Percentiles rank a stretch among this genome's conserved stretches.
phyloP scores from a whole-genome alignment of 2,797 vertebrate species.

The Micropoecilia bifurca region DNA sequence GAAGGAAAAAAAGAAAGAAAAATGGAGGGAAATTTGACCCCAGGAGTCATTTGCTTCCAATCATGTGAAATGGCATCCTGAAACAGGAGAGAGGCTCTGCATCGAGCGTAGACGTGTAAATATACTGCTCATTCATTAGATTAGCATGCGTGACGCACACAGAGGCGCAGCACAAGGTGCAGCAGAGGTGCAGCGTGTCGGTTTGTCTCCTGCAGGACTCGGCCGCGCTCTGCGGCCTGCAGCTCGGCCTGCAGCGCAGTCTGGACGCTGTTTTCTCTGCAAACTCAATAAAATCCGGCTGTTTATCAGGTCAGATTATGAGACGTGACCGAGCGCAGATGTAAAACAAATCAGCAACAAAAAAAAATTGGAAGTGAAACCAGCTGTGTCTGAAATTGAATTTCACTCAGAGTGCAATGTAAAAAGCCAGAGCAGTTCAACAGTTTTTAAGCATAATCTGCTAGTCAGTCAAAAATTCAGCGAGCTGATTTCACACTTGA shows the following conservation, averaged over 20 bases:
- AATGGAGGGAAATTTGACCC: constrained; percentile 67
- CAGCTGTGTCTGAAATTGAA: constrained; percentile 84
- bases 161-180: constrained; percentile 30
- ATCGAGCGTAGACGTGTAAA: constrained; percentile 63
- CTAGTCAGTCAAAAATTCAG: constrained; percentile 33
- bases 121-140: constrained; percentile 77
- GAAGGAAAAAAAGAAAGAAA: constrained; percentile 1
- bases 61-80: constrained; percentile 79
- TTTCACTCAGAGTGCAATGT: constrained; percentile 77
- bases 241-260: constrained; percentile 63
- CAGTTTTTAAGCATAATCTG: constrained; percentile 73
- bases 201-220: constrained; percentile 48
- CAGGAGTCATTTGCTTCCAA: constrained; percentile 79
- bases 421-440: constrained; percentile 82
- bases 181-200: too few relatives aligned
- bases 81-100: constrained; percentile 61
- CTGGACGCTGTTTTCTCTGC: constrained; percentile 80
- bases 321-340: constrained; percentile 80
- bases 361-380: constrained; percentile 77
- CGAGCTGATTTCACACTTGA: constrained; percentile 5
- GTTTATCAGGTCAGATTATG: constrained; percentile 84
- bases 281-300: constrained; percentile 85
- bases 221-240: constrained; percentile 47
- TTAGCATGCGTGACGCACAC: constrained; percentile 56
- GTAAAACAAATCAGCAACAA: constrained; percentile 49